These are phyloP conservation scores for Erebia ligea DNA, from an alignment of 2,888 invertebrate species.

Conservation along the genomic window DNA sequence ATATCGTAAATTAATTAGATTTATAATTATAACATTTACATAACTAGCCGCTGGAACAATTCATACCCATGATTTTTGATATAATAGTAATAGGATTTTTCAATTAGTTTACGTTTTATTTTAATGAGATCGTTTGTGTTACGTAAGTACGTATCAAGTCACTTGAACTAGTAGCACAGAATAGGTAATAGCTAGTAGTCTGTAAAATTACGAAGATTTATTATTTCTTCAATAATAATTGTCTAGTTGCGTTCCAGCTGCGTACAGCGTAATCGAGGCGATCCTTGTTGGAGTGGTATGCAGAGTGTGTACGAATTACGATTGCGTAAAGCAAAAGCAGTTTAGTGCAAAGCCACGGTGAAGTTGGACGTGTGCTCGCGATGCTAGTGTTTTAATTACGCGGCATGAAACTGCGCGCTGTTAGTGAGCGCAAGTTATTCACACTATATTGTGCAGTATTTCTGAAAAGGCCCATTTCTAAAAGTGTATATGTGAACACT, in stretches of 20 bases:
- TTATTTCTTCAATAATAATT: conserved; percentile 55
- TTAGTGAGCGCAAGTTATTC: conserved; percentile 36
- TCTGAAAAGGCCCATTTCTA: conserved; percentile 32
- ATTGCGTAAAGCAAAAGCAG: conserved; percentile 56
- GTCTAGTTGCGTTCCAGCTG: conserved; percentile 64
- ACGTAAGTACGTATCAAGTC: no score
- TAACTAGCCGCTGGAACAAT: no score
- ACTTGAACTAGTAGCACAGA: no score
- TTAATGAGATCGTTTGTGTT: no score
- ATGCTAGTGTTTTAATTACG: conserved; percentile 56
- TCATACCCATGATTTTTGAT: no score
- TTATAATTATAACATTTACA: no score
- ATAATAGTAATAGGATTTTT: no score
- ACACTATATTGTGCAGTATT: conserved; percentile 49
- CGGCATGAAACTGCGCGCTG: conserved; percentile 37
- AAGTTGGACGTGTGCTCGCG: conserved; percentile 57
- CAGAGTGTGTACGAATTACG: conserved; percentile 47
- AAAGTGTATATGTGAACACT: conserved; percentile 51
- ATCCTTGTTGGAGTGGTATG: conserved; percentile 77
- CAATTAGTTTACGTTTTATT: no score
- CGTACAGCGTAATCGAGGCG: conserved; percentile 74
- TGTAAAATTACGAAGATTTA: conserved; percentile 60
- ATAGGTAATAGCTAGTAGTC: no score
- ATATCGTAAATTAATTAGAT: no score
- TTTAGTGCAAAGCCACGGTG: conserved; percentile 44